A percentile compares a stretch with the other conserved stretches of the same genome.
phyloP scores from a whole-genome alignment of 2,888 invertebrate genomes.

The Creontiades dilutus region DNA sequence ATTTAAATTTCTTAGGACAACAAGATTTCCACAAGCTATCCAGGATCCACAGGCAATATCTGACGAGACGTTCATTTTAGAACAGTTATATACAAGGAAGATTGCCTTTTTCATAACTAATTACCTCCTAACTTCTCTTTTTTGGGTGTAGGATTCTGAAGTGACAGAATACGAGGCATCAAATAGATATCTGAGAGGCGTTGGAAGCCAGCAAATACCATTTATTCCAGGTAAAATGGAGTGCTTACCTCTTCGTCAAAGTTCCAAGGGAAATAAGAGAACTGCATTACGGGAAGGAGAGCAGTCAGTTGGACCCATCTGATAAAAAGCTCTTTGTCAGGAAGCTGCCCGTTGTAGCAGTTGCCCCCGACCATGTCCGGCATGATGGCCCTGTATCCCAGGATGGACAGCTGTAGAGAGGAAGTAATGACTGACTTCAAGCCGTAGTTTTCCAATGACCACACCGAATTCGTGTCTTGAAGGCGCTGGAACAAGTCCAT shows the following conservation, averaged over 20 bases:
- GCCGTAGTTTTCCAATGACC: slow-evolving; percentile 84
- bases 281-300: slow-evolving; percentile 89
- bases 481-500: slow-evolving; percentile 81
- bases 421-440: slow-evolving; percentile 86
- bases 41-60: too few relatives aligned
- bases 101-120: too few relatives aligned
- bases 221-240: too few relatives aligned
- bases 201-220: too few relatives aligned
- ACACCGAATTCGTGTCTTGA: slow-evolving; percentile 87
- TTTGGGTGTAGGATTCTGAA: too few relatives aligned
- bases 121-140: too few relatives aligned
- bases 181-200: too few relatives aligned
- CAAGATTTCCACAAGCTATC: too few relatives aligned
- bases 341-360: slow-evolving; percentile 81
- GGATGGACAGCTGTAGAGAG: slow-evolving; percentile 82
- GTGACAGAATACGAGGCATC: too few relatives aligned
- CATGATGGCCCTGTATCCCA: slow-evolving; percentile 86
- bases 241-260: slow-evolving; percentile 81
- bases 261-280: slow-evolving; percentile 90
- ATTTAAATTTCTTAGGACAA: too few relatives aligned
- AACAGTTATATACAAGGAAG: too few relatives aligned
- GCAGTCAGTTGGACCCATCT: slow-evolving; percentile 89
- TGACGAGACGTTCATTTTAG: too few relatives aligned
- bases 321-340: slow-evolving; percentile 84
- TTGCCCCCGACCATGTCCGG: slow-evolving; percentile 91